phyloP scores from a whole-genome alignment of 37 sponge, comb jelly and placozoan species.

The Spongia lamella region DNA sequence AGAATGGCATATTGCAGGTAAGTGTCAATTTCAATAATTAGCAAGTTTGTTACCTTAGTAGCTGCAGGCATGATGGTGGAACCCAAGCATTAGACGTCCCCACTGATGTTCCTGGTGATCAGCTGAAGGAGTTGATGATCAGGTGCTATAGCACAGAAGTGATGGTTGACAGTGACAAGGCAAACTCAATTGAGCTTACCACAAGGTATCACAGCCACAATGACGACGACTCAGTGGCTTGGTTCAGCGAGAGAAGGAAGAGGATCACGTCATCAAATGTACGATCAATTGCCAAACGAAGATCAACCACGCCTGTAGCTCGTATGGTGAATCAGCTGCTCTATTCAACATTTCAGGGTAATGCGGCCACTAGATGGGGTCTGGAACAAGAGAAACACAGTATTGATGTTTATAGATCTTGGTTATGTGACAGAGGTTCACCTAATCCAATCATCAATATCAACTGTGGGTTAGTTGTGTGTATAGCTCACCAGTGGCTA shows the following conservation, averaged over 20 bases:
- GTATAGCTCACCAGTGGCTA: constrained; percentile 4
- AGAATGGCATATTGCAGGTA: too few species aligned
- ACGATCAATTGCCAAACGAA: constrained; percentile 7
- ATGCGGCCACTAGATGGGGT: constrained; percentile 5
- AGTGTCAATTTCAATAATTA: too few species aligned
- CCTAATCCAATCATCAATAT: neutral
- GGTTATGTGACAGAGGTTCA: neutral
- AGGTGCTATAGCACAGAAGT: constrained; percentile 4
- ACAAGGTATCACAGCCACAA: neutral
- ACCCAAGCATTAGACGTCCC: constrained; percentile 10
- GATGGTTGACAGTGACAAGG: neutral
- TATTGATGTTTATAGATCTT: neutral
- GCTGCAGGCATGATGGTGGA: neutral
- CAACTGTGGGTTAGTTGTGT: constrained; percentile 7
- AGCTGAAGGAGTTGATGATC: neutral
- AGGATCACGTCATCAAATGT: neutral
- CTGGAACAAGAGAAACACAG: constrained; percentile 18
- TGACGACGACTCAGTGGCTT: neutral
- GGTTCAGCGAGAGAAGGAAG: neutral
- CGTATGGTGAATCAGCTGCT: too few species aligned
- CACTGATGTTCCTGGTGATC: constrained; percentile 1
- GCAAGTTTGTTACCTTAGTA: too few species aligned
- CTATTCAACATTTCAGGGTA: neutral
- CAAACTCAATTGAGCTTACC: neutral
- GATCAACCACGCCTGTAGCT: constrained; percentile 22